A percentile compares a stretch with the other conserved stretches of the same genome.
These are phyloP conservation scores for Micoletzkya japonica DNA, from an alignment of 2,888 invertebrate species.

Conservation along the genomic window DNA sequence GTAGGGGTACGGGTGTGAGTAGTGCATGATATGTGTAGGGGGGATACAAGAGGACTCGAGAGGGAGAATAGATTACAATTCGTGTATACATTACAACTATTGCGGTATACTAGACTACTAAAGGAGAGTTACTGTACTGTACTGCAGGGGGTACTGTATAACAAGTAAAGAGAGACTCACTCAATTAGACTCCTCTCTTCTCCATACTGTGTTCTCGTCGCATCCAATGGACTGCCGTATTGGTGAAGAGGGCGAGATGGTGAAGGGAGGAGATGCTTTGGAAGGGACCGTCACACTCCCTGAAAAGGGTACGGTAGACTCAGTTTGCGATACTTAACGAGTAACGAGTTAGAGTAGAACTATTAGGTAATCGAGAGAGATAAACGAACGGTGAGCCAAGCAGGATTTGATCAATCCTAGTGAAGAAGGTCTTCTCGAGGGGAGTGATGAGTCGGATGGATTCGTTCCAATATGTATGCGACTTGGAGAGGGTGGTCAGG, in stretches of 20 bases:
- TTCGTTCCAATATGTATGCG: neutral
- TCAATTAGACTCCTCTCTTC: too few relatives aligned
- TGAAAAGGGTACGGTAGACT: too few relatives aligned
- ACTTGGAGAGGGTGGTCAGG: too few relatives aligned
- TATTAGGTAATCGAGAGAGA: neutral
- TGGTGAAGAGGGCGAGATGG: constrained; percentile 4
- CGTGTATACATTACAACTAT: too few relatives aligned
- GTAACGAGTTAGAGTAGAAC: too few relatives aligned
- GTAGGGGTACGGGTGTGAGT: neutral
- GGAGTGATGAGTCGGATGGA: neutral
- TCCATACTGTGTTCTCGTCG: neutral
- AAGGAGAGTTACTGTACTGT: too few relatives aligned
- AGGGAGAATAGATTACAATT: too few relatives aligned
- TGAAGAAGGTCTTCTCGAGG: constrained; percentile 1
- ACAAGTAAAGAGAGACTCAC: too few relatives aligned
- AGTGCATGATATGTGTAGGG: neutral
- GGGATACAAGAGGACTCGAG: too few relatives aligned
- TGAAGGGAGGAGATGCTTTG: constrained; percentile 1
- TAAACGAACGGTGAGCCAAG: neutral
- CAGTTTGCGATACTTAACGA: too few relatives aligned
- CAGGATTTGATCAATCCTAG: neutral
- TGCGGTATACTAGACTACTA: too few relatives aligned
- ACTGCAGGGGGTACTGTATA: too few relatives aligned
- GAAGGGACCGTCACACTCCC: constrained; percentile 9
- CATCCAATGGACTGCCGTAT: constrained; percentile 4